Conservation (phyloP, 2,113 vertebrate species). For the Telmatochromis sp. region DNA sequence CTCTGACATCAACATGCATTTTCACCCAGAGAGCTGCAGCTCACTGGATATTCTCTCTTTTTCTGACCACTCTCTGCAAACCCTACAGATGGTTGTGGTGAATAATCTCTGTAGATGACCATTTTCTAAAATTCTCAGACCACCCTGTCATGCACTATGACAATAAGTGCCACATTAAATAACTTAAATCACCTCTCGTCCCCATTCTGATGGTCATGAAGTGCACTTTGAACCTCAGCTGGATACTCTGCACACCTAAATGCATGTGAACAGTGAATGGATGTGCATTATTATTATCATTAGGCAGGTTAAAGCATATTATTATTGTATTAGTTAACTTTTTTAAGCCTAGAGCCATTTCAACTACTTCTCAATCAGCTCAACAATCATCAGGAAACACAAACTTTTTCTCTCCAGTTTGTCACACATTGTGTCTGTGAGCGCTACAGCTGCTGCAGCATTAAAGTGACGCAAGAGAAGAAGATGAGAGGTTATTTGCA, state of each 20-base stretch:
- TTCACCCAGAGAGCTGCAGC: not conserved
- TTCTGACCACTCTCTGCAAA: not conserved
- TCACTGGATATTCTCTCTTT: not conserved
- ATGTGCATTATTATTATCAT: not conserved
- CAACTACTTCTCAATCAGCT: not conserved
- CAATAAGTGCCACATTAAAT: not conserved
- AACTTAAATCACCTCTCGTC: not conserved
- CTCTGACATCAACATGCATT: not conserved
- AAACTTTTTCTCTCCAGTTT: not conserved
- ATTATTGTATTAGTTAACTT: not conserved
- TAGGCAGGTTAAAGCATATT: not conserved
- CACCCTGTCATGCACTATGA: not conserved
- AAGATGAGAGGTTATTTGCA: not conserved
- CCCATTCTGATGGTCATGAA: not conserved
- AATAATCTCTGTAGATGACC: not conserved
- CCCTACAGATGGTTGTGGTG: not conserved
- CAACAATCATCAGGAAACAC: not conserved
- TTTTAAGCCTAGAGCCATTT: not conserved
- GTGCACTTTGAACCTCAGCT: not conserved
- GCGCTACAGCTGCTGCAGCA: not conserved
- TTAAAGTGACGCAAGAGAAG: not conserved
- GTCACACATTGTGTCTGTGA: not conserved
- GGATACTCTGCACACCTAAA: not conserved
- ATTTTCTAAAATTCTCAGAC: not conserved
- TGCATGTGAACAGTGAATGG: not conserved